Base-by-base conservation (phyloP, 2,113 vertebrate species). In the Pseudorhombus dupliciocellatus region DNA sequence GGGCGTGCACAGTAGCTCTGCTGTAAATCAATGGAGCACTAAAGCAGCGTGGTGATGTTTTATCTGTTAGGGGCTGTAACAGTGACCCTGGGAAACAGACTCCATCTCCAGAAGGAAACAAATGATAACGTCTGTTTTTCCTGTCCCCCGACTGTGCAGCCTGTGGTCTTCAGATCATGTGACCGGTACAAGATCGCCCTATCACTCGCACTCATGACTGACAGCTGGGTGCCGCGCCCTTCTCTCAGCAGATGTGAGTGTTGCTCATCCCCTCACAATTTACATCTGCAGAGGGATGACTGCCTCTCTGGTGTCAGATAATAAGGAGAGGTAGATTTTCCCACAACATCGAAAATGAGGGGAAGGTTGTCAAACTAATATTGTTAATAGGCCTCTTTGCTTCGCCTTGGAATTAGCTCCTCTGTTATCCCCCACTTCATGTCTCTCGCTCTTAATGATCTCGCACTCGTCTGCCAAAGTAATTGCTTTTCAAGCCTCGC, bases 321-420 rank as follows among this genome's bases (percentile, higher is more conserved):
- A 16, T 18, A 16, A 18, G 42, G 42, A 20, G 8, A 18, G 14
- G 42, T 20, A 0, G 16, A 18, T 44, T 46, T 18, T 18, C 6
- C 42, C 42, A 46, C 42, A 18, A 18, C 42, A 24, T 53, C 22
- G 26, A 54, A 66, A 48, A 37, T 54, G 30, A 30, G 20, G 16
- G 4, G 16, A 15, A 60, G 25, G 18, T 53, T 62, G 34, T 69
- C 60, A 34, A 15, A 12, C 15, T 30, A 7, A 46, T 7, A 18
- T 21, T 50, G 37, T 25, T 74, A 64, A 73, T 63, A 40, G 52
- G 58, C 24, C 53, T 76, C 10, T 50, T 18, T 28, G 46, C 20
- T 50, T 50, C 20, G 4, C 46, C 46, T n/a, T 5, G 7, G 12
- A 50, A 16, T 54, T 54, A 16, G 24, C 26, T 54, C 14, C 52